Evolutionary conservation across 2,113 vertebrate species (phyloP), one percentile per base, ranked within the genome.

Genomic region (Pionites leucogaster): DNA sequence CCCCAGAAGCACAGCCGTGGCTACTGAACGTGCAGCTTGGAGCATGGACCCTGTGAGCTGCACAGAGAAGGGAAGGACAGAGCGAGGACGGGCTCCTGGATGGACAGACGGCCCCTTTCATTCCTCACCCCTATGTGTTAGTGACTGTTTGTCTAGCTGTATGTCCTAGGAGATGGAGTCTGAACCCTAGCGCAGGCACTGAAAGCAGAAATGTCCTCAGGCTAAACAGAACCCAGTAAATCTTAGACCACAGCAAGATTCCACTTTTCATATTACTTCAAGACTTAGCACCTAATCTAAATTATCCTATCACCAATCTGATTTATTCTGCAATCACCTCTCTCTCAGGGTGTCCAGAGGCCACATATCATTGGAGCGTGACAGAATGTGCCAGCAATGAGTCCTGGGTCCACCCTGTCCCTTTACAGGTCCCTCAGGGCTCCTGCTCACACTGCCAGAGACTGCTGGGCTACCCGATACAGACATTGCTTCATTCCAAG

Each of bases 381-480:
- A 96, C 86, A 89, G 81, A 95, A 96, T 76, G 80, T 88, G 82
- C 89, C 89, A 94, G 93, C 89, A 74, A 13, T 1, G 50, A 84
- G 57, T 75, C 62, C 91, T 90, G 86, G 62, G 89, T 84, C 89
- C 86, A 89, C 47, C 57, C 81, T 85, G 86, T 76, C 39, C 91
- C 87, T 88, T 87, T 39, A 62, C 31, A 78, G 77, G 47, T 50
- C 83, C 50, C 91, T 60, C 64, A 33, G 69, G 76, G 77, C 80
- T 81, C 50, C 91, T 59, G 1, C 28, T 86, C 82, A 22, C 0
- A 2, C 53, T 90, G 94, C 86, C 88, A 94, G 76, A 62, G 71
- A 16, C 92, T 74, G 86, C 90, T 67, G 76, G 71, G 82, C 91
- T 95, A 95, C 86, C 86, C 67, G 91, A 92, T 93, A 95, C 86